Evolutionary conservation across 1,140 invertebrate genomes (phyloP), one percentile per base, ranked within the genome.

Genomic region (Drosophila simulans): DNA sequence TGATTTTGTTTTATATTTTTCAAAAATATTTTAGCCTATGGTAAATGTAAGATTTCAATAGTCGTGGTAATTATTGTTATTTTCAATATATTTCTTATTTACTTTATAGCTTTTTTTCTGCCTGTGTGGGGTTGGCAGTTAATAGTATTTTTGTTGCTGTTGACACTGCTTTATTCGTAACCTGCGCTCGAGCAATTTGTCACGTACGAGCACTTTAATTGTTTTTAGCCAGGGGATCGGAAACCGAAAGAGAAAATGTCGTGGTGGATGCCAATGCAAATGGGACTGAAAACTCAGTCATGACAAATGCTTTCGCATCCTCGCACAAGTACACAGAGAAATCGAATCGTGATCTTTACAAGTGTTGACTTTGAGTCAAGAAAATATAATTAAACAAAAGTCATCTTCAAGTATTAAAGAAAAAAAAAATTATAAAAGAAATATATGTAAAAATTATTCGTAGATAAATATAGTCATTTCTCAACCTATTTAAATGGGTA

Each of bases 201-300:
- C 88, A 91, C 88, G 88, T 91, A 91, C 82, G 75, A 91, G 53
- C 78, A 91, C 80, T 91, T 88, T 91, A 73, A 83, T 82, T 88
- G 83, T 77, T 86, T 88, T 66, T 66, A 34, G 40, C 62, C 57
- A 48, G 45, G 57, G 17, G 72, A 58, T 15, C 15, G 40, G 43
- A 49, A 48, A 45, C 34, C 45, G 52, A 57, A 54, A 43, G 42
- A 31, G 54, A 57, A 58, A 58, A 17, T 25, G 3, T 15, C 48
- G 22, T 12, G 43, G 45, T 43, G 57, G 34, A 17, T 45, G 17
- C 8, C n/a, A 37, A 40, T 57, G 52, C 8, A 31, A 39, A n/a
- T 45, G 34, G 20, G 42, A 48, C 34, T 48, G 42, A 39, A 57
- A 57, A 5, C 35, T 15, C 35, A 31, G 59, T 37, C 56, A 22